These are phyloP conservation scores for Rotaria sp. DNA, from an alignment of 2,888 invertebrate genomes.

Conservation along the genomic window DNA sequence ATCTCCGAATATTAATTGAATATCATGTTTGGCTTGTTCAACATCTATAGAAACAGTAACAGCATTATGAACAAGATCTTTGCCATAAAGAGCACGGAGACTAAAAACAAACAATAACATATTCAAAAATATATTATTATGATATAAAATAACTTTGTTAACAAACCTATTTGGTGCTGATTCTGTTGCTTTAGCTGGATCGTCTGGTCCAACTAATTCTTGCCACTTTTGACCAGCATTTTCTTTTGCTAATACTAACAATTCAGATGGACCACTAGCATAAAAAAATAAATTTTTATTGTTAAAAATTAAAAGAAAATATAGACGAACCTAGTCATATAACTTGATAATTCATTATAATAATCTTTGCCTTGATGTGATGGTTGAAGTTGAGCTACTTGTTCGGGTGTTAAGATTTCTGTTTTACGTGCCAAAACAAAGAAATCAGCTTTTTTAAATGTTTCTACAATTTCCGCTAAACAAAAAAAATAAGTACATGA, in stretches of 20 bases:
- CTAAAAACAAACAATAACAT: not conserved
- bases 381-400: conserved; percentile 45
- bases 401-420: conserved; percentile 46
- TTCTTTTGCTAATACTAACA: conserved; percentile 50
- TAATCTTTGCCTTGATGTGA: not conserved
- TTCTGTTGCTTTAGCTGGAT: conserved; percentile 49
- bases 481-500: not conserved
- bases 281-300: not conserved
- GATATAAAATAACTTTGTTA: not conserved
- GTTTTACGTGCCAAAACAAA: not conserved
- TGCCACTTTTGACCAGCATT: conserved; percentile 51
- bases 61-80: conserved; percentile 11
- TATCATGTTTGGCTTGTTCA: not conserved
- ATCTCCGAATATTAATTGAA: not conserved
- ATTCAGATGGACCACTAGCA: conserved; percentile 49
- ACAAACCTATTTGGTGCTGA: conserved; percentile 48
- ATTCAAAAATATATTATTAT: no score
- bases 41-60: not conserved
- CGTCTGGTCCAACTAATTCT: conserved; percentile 48
- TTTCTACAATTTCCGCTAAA: not conserved
- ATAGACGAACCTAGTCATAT: not conserved
- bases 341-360: not conserved
- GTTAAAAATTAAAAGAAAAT: not conserved
- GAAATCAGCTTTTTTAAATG: not conserved
- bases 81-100: conserved; percentile 13